These are phyloP conservation scores for Cephalotes varians DNA, from an alignment of 2,888 invertebrate species.

Conservation along the genomic window DNA sequence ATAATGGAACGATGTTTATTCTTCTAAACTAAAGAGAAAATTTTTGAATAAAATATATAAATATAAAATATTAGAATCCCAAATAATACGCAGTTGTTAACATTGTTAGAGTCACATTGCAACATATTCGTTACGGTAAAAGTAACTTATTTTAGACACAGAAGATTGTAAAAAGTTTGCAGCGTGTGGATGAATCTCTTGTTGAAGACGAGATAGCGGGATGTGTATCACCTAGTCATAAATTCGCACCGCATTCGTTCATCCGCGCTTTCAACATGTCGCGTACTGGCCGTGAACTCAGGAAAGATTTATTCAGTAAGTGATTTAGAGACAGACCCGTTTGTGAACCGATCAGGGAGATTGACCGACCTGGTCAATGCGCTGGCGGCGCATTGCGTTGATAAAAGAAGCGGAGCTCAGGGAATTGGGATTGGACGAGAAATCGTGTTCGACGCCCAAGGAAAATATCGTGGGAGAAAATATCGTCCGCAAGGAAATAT, in stretches of 20 bases:
- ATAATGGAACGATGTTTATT: neutral
- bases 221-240: conserved; percentile 33
- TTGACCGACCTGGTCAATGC: conserved; percentile 23
- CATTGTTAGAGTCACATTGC: neutral
- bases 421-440: conserved; percentile 48
- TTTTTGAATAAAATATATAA: neutral
- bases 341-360: conserved; percentile 38
- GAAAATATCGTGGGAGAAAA: conserved; percentile 46
- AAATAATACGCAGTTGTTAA: neutral
- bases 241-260: conserved; percentile 31
- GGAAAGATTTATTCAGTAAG: conserved; percentile 55
- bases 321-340: conserved; percentile 48
- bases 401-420: conserved; percentile 35
- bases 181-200: neutral
- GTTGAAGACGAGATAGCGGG: conserved; percentile 20
- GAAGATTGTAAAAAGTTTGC: neutral
- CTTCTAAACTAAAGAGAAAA: neutral
- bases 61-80: neutral
- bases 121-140: neutral
- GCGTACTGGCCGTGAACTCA: conserved; percentile 21
- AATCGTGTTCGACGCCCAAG: conserved; percentile 33
- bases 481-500: conserved; percentile 47
- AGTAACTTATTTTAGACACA: neutral
- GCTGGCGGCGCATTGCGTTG: conserved; percentile 31
- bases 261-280: conserved; percentile 31